Evolutionary conservation across 1,140 invertebrate genomes (phyloP).

Genomic region (Cheumatopsyche charites): DNA sequence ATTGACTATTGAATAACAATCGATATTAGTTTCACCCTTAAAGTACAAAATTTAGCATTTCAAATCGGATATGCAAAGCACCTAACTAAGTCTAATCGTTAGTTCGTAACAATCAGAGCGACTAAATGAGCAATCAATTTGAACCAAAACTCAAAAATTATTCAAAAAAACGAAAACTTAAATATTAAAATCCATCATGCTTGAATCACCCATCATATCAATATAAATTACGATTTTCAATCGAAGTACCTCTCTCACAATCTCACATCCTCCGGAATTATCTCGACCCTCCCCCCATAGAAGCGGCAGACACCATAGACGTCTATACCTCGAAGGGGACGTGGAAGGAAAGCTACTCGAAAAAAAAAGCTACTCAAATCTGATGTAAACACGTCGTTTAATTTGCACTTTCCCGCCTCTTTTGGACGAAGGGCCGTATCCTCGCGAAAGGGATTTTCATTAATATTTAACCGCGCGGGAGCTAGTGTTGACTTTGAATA

Average conservation of each 20-base stretch:
- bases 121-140: no score
- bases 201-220: neutral
- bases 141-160: no score
- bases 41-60: no score
- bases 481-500: conserved; percentile 27
- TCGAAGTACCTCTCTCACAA: neutral
- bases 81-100: no score
- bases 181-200: neutral
- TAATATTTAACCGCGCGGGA: conserved; percentile 47
- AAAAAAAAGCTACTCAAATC: conserved; percentile 46
- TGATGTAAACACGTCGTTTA: conserved; percentile 50
- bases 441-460: conserved; percentile 39
- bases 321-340: neutral
- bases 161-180: no score
- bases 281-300: conserved; percentile 3
- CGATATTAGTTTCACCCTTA: no score
- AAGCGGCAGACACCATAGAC: no score
- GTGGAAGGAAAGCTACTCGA: no score
- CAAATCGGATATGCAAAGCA: no score
- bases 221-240: neutral
- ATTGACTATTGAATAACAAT: no score
- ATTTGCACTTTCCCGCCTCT: conserved; percentile 49
- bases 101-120: no score
- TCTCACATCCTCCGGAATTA: conserved; percentile 38
- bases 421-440: conserved; percentile 30